Evolutionary conservation across 2,797 vertebrate species (phyloP).

Genomic region (Nyctibius grandis): DNA sequence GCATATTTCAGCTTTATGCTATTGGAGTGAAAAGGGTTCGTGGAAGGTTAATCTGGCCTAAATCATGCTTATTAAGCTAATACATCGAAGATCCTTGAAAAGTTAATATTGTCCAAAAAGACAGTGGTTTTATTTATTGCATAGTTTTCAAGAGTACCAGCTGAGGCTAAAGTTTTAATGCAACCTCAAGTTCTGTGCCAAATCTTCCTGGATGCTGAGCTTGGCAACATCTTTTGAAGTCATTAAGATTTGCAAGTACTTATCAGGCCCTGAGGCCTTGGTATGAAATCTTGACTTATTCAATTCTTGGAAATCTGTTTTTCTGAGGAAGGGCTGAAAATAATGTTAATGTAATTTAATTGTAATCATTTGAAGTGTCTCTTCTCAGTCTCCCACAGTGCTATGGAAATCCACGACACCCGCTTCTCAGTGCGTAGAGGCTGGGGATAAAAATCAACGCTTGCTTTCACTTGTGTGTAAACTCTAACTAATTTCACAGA

Average conservation of each 20-base stretch:
- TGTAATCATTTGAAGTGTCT: background rate
- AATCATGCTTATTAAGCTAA: background rate
- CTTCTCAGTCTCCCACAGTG: background rate
- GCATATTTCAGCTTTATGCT: background rate
- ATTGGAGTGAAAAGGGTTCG: background rate
- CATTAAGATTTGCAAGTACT: background rate
- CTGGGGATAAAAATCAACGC: background rate
- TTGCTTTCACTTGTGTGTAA: background rate
- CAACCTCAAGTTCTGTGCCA: background rate
- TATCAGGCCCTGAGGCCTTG: background rate
- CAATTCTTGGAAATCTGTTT: background rate
- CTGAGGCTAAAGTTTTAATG: background rate
- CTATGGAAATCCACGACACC: background rate
- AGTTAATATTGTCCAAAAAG: background rate
- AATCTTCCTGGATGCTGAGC: background rate
- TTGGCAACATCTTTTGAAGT: background rate
- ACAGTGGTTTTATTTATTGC: background rate
- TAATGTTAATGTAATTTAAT: background rate
- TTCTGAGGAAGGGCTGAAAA: background rate
- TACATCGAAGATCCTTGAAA: accelerated
- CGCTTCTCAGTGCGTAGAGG: background rate
- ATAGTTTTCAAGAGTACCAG: background rate
- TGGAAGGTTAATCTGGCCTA: background rate
- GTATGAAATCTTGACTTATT: background rate
- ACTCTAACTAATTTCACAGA: background rate